Percentiles rank a stretch among this genome's conserved stretches.
These are phyloP conservation scores for Megalops atlanticus DNA, from an alignment of 2,113 vertebrate genomes.

Conservation along the genomic window DNA sequence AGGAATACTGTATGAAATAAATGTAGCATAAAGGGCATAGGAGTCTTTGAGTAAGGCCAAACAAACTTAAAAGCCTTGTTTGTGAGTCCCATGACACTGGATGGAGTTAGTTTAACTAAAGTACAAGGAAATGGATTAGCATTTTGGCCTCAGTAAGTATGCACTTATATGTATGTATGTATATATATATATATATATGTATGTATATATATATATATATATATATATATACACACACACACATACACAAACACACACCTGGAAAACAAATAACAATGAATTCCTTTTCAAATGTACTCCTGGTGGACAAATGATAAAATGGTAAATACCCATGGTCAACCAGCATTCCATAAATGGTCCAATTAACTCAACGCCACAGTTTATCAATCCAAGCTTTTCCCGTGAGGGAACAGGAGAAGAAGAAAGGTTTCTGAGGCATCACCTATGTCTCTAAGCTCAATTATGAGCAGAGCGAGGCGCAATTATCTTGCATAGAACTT, in stretches of 20 bases:
- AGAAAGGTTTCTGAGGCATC: neutral
- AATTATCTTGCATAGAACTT: slow-evolving; percentile 1
- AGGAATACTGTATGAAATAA: neutral
- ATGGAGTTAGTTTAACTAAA: too few species aligned
- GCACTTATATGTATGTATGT: neutral
- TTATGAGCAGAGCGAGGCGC: neutral
- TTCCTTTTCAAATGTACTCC: neutral
- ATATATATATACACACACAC: neutral
- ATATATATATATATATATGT: slow-evolving; percentile 2
- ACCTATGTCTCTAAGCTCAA: neutral
- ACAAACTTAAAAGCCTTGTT: too few species aligned
- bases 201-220: too few species aligned
- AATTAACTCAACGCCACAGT: neutral
- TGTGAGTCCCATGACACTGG: too few species aligned
- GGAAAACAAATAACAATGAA: too few species aligned
- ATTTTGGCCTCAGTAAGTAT: too few species aligned
- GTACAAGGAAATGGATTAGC: too few species aligned
- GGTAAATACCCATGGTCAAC: too few species aligned
- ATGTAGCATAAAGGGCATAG: neutral
- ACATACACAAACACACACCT: neutral
- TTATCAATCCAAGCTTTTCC: neutral
- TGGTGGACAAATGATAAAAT: neutral
- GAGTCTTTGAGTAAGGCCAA: neutral
- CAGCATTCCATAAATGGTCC: neutral
- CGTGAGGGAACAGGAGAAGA: neutral